Evolutionary conservation across 2,797 vertebrate species (phyloP).

Genomic region (Psittacula echo): DNA sequence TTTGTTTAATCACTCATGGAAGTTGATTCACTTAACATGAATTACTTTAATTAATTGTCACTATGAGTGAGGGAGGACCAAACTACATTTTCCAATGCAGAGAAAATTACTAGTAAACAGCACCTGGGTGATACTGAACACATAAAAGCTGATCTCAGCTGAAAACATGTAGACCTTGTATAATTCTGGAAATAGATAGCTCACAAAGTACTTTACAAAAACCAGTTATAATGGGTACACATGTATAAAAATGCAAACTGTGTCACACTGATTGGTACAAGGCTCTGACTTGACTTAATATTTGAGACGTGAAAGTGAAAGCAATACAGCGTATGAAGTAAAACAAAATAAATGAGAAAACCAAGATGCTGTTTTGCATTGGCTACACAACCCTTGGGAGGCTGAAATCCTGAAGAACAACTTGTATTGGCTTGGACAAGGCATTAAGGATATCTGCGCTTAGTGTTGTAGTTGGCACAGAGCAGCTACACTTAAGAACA

Average conservation of each 20-base stretch:
- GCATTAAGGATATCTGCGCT: background rate
- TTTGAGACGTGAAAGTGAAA: slow-evolving; percentile 11
- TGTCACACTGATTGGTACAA: background rate
- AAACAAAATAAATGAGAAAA: background rate
- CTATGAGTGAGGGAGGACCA: background rate
- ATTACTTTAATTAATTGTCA: slow-evolving; percentile 17
- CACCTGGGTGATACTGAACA: background rate
- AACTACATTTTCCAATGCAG: background rate
- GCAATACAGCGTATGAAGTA: background rate
- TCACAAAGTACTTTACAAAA: background rate
- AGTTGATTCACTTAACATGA: background rate
- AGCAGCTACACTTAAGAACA: background rate
- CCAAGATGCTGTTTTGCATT: background rate
- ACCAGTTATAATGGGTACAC: background rate
- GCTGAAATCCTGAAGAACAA: background rate
- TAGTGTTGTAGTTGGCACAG: background rate
- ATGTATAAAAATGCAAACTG: background rate
- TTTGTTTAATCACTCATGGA: background rate
- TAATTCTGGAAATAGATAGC: background rate
- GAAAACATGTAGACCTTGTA: background rate
- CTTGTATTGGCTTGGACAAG: background rate
- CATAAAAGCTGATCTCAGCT: background rate
- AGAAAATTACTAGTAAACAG: background rate
- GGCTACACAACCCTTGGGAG: background rate
- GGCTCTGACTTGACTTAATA: slow-evolving; percentile 4